phyloP scores from a whole-genome alignment of 2,113 vertebrate genomes.

The Stigmatopora argus region DNA sequence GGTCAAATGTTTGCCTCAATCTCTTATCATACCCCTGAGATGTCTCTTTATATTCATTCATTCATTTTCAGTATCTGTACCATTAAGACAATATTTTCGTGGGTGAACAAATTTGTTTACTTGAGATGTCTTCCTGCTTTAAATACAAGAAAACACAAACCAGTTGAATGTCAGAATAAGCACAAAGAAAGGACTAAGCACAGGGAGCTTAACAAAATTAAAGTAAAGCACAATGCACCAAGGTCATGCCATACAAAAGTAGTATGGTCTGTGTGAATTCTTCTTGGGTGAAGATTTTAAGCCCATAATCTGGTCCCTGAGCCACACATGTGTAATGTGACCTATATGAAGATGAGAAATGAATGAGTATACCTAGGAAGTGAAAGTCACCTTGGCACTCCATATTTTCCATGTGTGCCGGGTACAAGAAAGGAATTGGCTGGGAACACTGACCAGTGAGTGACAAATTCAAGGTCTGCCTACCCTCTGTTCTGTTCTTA shows the following conservation, averaged over 20 bases:
- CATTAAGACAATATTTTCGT: background rate
- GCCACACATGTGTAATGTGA: conserved; percentile 24
- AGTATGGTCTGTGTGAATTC: conserved; percentile 8
- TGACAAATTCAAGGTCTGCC: conserved; percentile 29
- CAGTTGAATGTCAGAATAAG: background rate
- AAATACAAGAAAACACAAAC: background rate
- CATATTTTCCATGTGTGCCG: conserved; percentile 10
- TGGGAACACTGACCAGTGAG: conserved; percentile 19
- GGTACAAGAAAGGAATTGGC: conserved; percentile 33
- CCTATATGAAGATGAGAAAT: conserved; percentile 22
- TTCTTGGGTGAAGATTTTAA: conserved; percentile 18
- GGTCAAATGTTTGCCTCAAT: background rate
- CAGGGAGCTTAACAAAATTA: background rate
- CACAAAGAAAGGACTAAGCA: background rate
- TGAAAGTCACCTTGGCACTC: conserved; percentile 43
- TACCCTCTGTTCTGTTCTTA: conserved; percentile 18
- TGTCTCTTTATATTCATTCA: background rate
- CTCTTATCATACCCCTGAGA: background rate
- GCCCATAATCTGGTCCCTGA: conserved; percentile 38
- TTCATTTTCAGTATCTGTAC: background rate
- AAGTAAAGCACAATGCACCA: conserved; percentile 1
- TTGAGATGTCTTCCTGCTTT: background rate
- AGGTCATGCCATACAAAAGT: conserved; percentile 21
- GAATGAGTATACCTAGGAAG: conserved; percentile 13
- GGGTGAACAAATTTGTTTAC: background rate